These are phyloP conservation scores for Penaeus vannamei DNA, from an alignment of 1,140 invertebrate genomes.

Conservation along the genomic window DNA sequence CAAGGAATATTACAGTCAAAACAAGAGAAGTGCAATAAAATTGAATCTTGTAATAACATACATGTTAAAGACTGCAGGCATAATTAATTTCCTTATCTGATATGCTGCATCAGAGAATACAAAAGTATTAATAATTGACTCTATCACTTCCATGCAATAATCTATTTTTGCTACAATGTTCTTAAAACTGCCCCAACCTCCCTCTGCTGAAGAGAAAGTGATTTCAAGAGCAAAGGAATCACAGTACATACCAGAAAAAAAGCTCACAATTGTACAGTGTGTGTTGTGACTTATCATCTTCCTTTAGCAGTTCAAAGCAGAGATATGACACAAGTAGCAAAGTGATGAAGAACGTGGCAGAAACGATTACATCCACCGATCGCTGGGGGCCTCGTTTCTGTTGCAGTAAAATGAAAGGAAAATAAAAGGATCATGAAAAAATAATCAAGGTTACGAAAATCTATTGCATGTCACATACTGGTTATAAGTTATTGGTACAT, in stretches of 20 bases:
- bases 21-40: too few relatives aligned
- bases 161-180: too few relatives aligned
- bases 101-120: too few relatives aligned
- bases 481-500: neutral
- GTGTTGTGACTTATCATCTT: slow-evolving; percentile 69
- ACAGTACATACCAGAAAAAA: slow-evolving; percentile 44
- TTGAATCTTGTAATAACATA: too few relatives aligned
- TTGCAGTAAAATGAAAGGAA: slow-evolving; percentile 57
- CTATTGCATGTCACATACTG: neutral
- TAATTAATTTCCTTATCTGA: too few relatives aligned
- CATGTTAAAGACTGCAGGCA: too few relatives aligned
- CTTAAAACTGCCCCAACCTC: too few relatives aligned
- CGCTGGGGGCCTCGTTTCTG: slow-evolving; percentile 94
- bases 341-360: slow-evolving; percentile 90
- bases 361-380: slow-evolving; percentile 96
- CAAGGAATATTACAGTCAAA: too few relatives aligned
- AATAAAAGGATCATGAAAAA: slow-evolving; percentile 12
- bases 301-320: slow-evolving; percentile 88
- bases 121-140: too few relatives aligned
- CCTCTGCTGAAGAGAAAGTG: too few relatives aligned
- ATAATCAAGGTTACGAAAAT: neutral
- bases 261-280: slow-evolving; percentile 56
- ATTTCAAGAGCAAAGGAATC: too few relatives aligned
- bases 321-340: slow-evolving; percentile 89
- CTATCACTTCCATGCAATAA: too few relatives aligned